A percentile compares a stretch with the other conserved stretches of the same genome.
Evolutionary conservation across 2,888 invertebrate species (phyloP).

Genomic region (Cremastobaeus sp.): DNA sequence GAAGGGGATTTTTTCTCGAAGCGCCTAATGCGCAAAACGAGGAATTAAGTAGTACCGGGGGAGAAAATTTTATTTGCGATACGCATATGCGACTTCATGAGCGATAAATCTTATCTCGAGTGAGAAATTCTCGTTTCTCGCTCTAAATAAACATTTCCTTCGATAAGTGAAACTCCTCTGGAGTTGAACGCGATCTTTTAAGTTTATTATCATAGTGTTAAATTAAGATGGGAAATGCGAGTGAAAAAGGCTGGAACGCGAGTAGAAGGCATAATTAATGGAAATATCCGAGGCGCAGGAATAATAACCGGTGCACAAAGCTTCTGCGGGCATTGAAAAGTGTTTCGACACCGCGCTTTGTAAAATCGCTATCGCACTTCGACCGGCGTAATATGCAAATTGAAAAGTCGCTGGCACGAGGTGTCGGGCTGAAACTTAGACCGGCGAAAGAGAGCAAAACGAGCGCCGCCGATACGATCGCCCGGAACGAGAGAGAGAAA

Average conservation of each 20-base stretch:
- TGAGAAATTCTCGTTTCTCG: no score
- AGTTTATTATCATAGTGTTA: no score
- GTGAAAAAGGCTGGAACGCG: conserved; percentile 3
- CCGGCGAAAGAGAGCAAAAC: conserved; percentile 36
- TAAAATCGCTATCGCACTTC: conserved; percentile 49
- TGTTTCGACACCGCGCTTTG: conserved; percentile 39
- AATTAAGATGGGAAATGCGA: neutral
- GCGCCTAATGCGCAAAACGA: no score
- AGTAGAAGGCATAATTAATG: conserved; percentile 43
- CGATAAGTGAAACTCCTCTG: no score
- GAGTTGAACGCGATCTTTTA: no score
- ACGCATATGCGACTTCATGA: no score
- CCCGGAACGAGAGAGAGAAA: conserved; percentile 59
- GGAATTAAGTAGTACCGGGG: no score
- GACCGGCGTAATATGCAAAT: conserved; percentile 56
- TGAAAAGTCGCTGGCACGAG: conserved; percentile 44
- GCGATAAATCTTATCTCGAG: no score
- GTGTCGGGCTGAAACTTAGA: conserved; percentile 27
- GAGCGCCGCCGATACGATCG: conserved; percentile 64
- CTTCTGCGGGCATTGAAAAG: conserved; percentile 42
- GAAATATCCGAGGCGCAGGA: conserved; percentile 34
- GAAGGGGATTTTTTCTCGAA: no score
- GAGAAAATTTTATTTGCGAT: no score
- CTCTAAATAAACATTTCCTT: no score
- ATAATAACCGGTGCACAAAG: conserved; percentile 32